Evolutionary conservation across 2,888 invertebrate species (phyloP).

Genomic region (Caenorhabditis afra): DNA sequence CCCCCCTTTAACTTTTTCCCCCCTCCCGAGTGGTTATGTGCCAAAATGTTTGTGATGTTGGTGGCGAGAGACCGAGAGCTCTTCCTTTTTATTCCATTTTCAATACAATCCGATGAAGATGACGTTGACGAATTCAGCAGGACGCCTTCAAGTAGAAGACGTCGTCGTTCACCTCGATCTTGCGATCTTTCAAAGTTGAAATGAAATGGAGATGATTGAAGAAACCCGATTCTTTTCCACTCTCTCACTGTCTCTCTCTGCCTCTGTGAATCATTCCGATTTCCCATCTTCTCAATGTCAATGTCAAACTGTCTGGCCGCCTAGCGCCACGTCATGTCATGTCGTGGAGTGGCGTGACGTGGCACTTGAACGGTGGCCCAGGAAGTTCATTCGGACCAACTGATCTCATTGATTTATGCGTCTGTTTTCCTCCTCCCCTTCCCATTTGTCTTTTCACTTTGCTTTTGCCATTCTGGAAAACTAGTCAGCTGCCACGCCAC

Average conservation of each 20-base stretch:
- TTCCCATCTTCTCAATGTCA: neutral
- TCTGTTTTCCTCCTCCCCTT: conserved; percentile 25
- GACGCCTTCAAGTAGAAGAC: too few species aligned
- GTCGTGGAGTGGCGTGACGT: neutral
- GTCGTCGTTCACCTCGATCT: too few species aligned
- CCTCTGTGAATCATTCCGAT: neutral
- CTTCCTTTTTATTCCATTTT: too few species aligned
- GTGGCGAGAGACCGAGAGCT: too few species aligned
- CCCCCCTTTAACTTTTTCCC: neutral
- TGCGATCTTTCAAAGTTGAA: too few species aligned
- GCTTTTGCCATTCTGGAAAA: neutral
- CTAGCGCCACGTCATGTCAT: neutral
- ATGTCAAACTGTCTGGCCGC: neutral
- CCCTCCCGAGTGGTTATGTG: too few species aligned
- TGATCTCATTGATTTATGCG: conserved; percentile 48
- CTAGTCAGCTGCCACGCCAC: conserved; percentile 14
- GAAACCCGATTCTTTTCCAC: too few species aligned
- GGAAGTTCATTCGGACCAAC: conserved; percentile 32
- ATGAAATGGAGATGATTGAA: too few species aligned
- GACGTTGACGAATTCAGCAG: too few species aligned
- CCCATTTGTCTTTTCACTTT: conserved; percentile 1
- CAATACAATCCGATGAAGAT: too few species aligned
- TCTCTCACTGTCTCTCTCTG: conserved; percentile 13
- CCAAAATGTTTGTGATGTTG: too few species aligned
- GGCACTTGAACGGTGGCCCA: neutral